Percentiles rank a stretch among this genome's conserved stretches.
These are phyloP conservation scores for Moxostoma hubbsi DNA, from an alignment of 2,797 vertebrate species.

Conservation along the genomic window DNA sequence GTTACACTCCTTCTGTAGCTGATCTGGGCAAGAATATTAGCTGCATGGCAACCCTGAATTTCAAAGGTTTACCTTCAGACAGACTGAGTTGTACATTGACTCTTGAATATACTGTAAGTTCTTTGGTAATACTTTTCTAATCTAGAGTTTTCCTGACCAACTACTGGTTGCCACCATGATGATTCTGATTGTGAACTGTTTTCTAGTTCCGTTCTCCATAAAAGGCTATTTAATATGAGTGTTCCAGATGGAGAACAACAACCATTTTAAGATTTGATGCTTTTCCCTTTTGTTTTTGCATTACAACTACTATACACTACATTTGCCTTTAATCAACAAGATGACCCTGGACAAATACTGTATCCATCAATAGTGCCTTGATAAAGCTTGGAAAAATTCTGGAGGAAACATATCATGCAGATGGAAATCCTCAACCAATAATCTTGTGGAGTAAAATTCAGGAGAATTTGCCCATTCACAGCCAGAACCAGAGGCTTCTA, in stretches of 20 bases:
- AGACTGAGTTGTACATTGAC: not conserved
- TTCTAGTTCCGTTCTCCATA: too few relatives aligned
- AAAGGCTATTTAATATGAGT: too few relatives aligned
- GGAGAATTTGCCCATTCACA: not conserved
- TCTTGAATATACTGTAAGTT: conserved; percentile 37
- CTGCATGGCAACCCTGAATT: conserved; percentile 36
- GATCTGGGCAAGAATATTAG: conserved; percentile 35
- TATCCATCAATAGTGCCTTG: not conserved
- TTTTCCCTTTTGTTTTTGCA: too few relatives aligned
- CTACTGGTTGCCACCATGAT: too few relatives aligned
- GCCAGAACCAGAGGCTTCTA: conserved; percentile 1
- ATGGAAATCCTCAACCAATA: conserved; percentile 57
- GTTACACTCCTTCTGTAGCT: conserved; percentile 1
- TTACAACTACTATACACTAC: not conserved
- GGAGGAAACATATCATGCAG: conserved; percentile 57
- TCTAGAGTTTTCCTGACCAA: not conserved
- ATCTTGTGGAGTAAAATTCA: conserved; percentile 36
- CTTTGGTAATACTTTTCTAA: not conserved
- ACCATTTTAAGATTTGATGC: too few relatives aligned
- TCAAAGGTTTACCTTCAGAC: too few relatives aligned
- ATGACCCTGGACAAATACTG: conserved; percentile 15
- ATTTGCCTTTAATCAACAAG: conserved; percentile 5
- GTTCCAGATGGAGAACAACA: too few relatives aligned
- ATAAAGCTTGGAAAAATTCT: conserved; percentile 63
- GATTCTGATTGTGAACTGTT: too few relatives aligned